A percentile compares a stretch with the other conserved stretches of the same genome.
These are phyloP conservation scores for Actias luna DNA, from an alignment of 2,888 invertebrate genomes.

Conservation along the genomic window DNA sequence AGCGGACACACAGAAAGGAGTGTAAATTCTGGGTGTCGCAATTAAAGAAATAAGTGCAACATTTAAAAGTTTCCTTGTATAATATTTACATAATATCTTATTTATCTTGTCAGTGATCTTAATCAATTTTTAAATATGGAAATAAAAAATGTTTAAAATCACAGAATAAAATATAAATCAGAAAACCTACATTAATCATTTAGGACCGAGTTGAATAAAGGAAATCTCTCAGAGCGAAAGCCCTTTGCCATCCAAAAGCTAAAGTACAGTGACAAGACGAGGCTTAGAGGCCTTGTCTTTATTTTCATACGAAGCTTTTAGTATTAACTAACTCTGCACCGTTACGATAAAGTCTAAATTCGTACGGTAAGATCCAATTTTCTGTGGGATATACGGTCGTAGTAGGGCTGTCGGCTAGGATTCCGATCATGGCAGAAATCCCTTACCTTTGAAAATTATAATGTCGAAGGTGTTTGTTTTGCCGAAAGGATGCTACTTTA, in stretches of 20 bases:
- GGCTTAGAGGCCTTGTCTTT: slow-evolving; percentile 20
- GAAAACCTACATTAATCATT: slow-evolving; percentile 51
- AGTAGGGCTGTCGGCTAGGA: slow-evolving; percentile 20
- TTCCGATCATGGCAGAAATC: slow-evolving; percentile 14
- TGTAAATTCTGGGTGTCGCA: no score
- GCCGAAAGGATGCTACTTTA: neutral
- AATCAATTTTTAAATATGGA: no score
- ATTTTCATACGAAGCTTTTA: neutral
- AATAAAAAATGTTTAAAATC: slow-evolving; percentile 17
- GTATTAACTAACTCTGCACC: neutral
- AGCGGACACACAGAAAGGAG: no score
- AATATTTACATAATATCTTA: neutral
- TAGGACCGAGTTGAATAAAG: slow-evolving; percentile 63
- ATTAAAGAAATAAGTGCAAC: no score
- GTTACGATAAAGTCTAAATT: slow-evolving; percentile 10
- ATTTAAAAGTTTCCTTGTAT: no score
- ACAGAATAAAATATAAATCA: slow-evolving; percentile 28
- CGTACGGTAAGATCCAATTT: slow-evolving; percentile 2
- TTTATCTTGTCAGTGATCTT: neutral
- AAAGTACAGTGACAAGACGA: slow-evolving; percentile 41
- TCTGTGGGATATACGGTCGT: slow-evolving; percentile 12
- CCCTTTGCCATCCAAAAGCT: slow-evolving; percentile 39
- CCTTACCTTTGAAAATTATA: slow-evolving; percentile 10
- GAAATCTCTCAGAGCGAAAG: slow-evolving; percentile 45
- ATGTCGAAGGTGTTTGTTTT: slow-evolving; percentile 13